Conservation (phyloP, 2,888 invertebrate genomes). For the Clunio marinus region DNA sequence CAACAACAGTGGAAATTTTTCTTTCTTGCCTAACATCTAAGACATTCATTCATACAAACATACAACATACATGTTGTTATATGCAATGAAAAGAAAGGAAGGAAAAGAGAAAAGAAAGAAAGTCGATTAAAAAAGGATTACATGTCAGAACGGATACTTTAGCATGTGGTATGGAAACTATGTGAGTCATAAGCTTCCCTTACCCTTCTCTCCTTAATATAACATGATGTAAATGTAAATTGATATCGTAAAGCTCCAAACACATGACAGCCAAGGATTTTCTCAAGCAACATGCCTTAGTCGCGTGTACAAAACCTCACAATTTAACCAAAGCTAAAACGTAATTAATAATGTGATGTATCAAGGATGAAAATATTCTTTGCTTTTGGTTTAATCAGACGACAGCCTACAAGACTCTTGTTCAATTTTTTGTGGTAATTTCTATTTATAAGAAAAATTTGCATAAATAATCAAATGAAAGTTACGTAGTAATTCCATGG, state of each 20-base stretch:
- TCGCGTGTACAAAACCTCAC: background rate
- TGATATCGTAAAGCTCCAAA: background rate
- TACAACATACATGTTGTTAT: too few species aligned
- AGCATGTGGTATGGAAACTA: background rate
- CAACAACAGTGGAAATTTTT: too few species aligned
- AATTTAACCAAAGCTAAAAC: background rate
- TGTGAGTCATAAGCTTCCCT: background rate
- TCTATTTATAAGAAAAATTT: too few species aligned
- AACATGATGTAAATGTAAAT: constrained; percentile 2
- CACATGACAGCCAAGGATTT: background rate
- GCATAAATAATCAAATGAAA: too few species aligned
- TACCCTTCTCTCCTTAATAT: too few species aligned
- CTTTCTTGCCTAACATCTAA: too few species aligned
- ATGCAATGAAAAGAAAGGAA: too few species aligned
- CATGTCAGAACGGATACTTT: background rate
- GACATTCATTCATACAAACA: too few species aligned
- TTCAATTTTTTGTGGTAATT: background rate
- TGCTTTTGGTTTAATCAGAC: constrained; percentile 3
- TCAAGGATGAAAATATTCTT: constrained; percentile 24
- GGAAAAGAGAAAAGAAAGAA: too few species aligned
- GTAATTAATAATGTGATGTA: constrained; percentile 28
- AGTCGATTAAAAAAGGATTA: constrained; percentile 12
- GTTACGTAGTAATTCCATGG: background rate
- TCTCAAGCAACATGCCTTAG: background rate
- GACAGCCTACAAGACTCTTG: background rate